Base-by-base conservation (phyloP, 2,797 vertebrate species). In the Cirrhinus molitorella region DNA sequence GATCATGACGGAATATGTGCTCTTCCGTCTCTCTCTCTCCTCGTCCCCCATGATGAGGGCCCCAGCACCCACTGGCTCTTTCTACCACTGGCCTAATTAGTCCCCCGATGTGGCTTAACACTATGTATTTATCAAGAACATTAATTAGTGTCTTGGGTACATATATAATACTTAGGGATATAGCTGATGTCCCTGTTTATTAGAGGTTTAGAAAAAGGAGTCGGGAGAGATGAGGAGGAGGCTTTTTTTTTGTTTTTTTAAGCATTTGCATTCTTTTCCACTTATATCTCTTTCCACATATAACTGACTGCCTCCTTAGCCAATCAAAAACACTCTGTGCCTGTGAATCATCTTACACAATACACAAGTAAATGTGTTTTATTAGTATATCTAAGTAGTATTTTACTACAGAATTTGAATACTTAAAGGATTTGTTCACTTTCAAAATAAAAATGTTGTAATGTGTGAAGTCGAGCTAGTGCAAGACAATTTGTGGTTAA, bases 41-140 rank as follows among this genome's bases (percentile, higher is more conserved):
- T 70, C 43, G 73, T 92, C 91, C 91, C 90, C 87, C 80, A 87
- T 87, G 89, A 93, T 90, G 94, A 90, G 73, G 85, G 61, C 55
- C 83, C 77, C 89, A 88, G 87, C 92, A 89, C 91, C 89, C 89
- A 92, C 92, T 79, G 87, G 85, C 90, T 89, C 89, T 84, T 81
- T 89, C 91, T 92, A 88, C 90, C 90, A 65, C 83, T 92, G 88
- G 88, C 94, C 92, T 96, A 96, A 96, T 97, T 96, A 96, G 91
- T 95, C 94, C 93, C 95, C 85, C 76, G 92, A 89, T 88, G 88
- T 90, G 65, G 88, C 89, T 87, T 94, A 93, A 92, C 88, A 68
- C 88, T 85, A 89, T 74, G 85, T 95, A 94, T 96, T 94, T 92
- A 95, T 95, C 93, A 94, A 90, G 84, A 90, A 91, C 93, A 93